These are phyloP conservation scores for Dromococcyx pavoninus DNA, from an alignment of 2,797 vertebrate species.

Conservation along the genomic window DNA sequence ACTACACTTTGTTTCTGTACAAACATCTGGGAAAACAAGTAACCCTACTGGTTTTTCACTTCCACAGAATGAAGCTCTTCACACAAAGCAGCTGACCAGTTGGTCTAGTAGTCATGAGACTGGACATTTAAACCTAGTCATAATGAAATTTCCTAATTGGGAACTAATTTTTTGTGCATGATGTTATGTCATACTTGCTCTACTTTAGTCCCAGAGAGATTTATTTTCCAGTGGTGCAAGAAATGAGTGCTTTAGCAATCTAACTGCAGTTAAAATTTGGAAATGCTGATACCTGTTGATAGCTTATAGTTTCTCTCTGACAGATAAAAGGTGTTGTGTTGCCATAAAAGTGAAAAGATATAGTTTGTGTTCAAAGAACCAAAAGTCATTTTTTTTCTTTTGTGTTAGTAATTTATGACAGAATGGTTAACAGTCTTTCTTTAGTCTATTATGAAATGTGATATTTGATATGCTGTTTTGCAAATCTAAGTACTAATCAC, in stretches of 20 bases:
- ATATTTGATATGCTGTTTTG: neutral
- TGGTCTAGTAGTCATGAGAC: neutral
- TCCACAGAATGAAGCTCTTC: neutral
- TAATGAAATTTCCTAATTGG: neutral
- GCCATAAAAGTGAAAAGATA: neutral
- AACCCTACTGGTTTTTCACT: neutral
- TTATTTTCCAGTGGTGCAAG: neutral
- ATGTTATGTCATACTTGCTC: neutral
- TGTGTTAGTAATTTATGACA: neutral
- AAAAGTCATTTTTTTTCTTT: neutral
- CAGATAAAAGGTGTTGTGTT: neutral
- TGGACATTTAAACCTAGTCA: neutral
- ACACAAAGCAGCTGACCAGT: neutral
- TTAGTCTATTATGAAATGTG: neutral
- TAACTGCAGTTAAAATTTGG: neutral
- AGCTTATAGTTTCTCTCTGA: neutral
- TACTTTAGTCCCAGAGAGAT: neutral
- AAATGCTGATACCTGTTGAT: neutral
- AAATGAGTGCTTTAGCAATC: neutral
- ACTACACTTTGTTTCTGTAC: neutral
- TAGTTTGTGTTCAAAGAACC: neutral
- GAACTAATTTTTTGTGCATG: neutral
- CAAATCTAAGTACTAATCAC: neutral
- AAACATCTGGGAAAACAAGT: neutral
- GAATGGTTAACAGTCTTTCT: neutral